These are phyloP conservation scores for Drosophila nigrodunni DNA, from an alignment of 1,140 invertebrate species.

Conservation along the genomic window DNA sequence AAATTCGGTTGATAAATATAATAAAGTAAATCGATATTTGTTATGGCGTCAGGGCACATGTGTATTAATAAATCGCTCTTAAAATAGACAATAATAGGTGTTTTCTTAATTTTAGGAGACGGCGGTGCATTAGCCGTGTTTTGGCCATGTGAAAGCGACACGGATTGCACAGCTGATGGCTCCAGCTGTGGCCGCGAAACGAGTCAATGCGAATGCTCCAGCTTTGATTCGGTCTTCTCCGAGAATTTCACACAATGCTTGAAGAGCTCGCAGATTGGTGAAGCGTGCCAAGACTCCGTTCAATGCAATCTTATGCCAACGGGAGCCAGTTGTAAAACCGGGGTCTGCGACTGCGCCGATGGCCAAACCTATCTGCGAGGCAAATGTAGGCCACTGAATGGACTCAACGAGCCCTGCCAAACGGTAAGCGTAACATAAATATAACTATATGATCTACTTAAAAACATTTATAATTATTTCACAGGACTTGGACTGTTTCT, in stretches of 20 bases:
- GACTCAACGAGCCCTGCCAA: constrained; percentile 73
- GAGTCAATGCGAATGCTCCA: constrained; percentile 65
- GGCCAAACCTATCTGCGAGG: constrained; percentile 80
- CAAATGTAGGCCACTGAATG: constrained; percentile 77
- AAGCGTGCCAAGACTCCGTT: constrained; percentile 76
- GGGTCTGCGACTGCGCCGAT: constrained; percentile 84
- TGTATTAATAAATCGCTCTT: background rate
- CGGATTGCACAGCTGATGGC: constrained; percentile 75
- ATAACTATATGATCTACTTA: too few species aligned
- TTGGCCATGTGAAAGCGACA: constrained; percentile 79
- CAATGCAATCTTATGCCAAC: constrained; percentile 85
- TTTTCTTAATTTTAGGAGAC: constrained; percentile 45
- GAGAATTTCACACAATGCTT: constrained; percentile 73
- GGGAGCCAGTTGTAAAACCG: constrained; percentile 84
- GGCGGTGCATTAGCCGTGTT: constrained; percentile 64
- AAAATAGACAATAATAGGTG: constrained; percentile 18
- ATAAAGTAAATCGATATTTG: background rate
- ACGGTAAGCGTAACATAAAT: constrained; percentile 33
- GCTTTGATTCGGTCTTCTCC: constrained; percentile 71
- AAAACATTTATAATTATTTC: too few species aligned
- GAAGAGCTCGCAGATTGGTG: constrained; percentile 78
- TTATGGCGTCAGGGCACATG: background rate
- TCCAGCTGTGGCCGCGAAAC: constrained; percentile 61
- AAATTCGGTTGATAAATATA: background rate
- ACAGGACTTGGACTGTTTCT: constrained; percentile 82